These are phyloP conservation scores for Leptoteleia sp. DNA, from an alignment of 1,140 invertebrate species.

Conservation along the genomic window DNA sequence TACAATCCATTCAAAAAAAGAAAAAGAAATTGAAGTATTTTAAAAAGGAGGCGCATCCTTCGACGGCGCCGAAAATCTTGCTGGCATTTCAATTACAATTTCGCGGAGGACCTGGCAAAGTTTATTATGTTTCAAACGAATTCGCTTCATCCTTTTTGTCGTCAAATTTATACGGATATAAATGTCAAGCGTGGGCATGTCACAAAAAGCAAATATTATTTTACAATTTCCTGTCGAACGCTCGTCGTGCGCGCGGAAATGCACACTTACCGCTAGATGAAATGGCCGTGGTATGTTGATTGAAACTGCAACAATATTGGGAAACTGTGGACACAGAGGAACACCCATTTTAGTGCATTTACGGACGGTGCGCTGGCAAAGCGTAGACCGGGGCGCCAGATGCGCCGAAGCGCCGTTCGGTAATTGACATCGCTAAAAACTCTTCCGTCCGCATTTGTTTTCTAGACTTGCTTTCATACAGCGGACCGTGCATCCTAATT, in stretches of 20 bases:
- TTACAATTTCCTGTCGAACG: conserved; percentile 49
- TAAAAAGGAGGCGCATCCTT: too few relatives aligned
- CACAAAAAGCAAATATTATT: conserved; percentile 55
- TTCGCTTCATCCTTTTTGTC: conserved; percentile 36
- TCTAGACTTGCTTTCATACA: conserved; percentile 31
- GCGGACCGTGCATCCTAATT: conserved; percentile 42
- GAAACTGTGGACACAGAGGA: conserved; percentile 51
- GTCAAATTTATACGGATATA: conserved; percentile 34
- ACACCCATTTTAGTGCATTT: conserved; percentile 57
- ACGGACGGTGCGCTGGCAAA: conserved; percentile 20
- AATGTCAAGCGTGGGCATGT: conserved; percentile 30
- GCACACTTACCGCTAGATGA: conserved; percentile 59
- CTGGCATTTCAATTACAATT: too few relatives aligned
- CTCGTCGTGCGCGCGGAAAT: conserved; percentile 19
- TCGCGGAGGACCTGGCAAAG: too few relatives aligned
- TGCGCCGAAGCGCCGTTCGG: conserved; percentile 26
- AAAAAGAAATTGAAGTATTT: too few relatives aligned
- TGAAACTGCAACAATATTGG: conserved; percentile 62
- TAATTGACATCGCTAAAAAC: conserved; percentile 48
- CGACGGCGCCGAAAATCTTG: too few relatives aligned
- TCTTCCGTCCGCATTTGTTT: conserved; percentile 29
- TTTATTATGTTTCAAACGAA: conserved; percentile 30
- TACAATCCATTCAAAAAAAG: too few relatives aligned
- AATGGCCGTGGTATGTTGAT: conserved; percentile 59
- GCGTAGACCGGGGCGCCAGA: conserved; percentile 22